A percentile compares a stretch with the other conserved stretches of the same genome.
Conservation (phyloP, 2,113 vertebrate species). For the Athene cunicularia region DNA sequence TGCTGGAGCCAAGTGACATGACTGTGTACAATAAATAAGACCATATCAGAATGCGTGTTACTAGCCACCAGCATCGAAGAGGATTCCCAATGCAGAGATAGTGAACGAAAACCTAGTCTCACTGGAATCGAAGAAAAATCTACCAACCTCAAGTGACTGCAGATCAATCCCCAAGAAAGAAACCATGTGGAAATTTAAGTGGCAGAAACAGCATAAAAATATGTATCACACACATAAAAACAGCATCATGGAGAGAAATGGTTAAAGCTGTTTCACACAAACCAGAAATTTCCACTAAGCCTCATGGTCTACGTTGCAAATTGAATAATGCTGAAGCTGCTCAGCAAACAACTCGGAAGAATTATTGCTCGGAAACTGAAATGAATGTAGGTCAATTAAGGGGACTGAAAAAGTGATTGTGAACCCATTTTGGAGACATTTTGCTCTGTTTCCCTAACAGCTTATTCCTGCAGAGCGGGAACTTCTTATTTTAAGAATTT, state of each 20-base stretch:
- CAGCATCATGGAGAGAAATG: background rate
- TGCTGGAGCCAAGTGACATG: background rate
- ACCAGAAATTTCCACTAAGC: slow-evolving; percentile 1
- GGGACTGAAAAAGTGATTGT: background rate
- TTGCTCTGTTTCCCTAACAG: background rate
- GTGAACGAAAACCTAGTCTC: background rate
- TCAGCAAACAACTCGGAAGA: background rate
- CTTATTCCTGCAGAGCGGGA: background rate
- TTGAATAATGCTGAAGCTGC: background rate
- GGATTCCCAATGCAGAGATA: background rate
- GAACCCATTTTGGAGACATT: background rate
- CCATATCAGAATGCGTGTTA: background rate
- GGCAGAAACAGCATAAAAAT: background rate
- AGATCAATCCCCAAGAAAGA: background rate
- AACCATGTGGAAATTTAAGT: background rate
- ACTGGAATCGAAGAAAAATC: background rate
- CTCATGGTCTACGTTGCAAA: background rate
- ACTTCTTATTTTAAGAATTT: background rate
- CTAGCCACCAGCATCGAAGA: background rate
- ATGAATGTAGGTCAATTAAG: slow-evolving; percentile 19
- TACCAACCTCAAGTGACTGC: background rate
- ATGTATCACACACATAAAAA: background rate
- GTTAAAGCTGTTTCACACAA: background rate
- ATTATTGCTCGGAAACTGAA: slow-evolving; percentile 1
- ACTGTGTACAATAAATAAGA: background rate